Conservation (phyloP, 2,888 invertebrate species). For the Eupithecia vulgata region DNA sequence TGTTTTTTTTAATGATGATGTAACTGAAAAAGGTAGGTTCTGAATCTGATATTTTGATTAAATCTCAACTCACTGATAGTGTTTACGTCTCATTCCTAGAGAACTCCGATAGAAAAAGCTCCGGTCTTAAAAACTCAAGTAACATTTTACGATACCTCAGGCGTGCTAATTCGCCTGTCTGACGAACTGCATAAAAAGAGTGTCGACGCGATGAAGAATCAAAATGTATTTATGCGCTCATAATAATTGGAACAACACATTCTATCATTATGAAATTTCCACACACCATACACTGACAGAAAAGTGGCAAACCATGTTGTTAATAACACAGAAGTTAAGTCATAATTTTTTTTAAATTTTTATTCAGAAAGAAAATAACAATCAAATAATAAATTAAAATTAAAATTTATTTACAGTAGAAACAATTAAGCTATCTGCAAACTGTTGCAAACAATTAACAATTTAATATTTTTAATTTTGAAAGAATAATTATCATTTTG, state of each 20-base stretch:
- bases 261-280: too few species aligned
- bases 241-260: too few species aligned
- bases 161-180: slow-evolving; percentile 76
- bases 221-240: slow-evolving; percentile 84
- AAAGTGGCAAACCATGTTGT: too few species aligned
- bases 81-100: background rate
- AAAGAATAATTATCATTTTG: background rate
- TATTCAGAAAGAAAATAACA: too few species aligned
- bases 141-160: slow-evolving; percentile 67
- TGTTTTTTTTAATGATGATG: background rate
- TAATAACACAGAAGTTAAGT: too few species aligned
- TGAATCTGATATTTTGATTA: background rate
- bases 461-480: background rate
- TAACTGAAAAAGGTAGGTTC: background rate
- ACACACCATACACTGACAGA: too few species aligned
- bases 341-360: too few species aligned
- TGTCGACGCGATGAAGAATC: slow-evolving; percentile 76
- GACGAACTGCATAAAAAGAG: slow-evolving; percentile 71
- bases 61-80: background rate
- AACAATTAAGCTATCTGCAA: too few species aligned
- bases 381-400: too few species aligned
- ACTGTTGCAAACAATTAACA: too few species aligned
- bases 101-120: slow-evolving; percentile 27
- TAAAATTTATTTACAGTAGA: too few species aligned
- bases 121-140: slow-evolving; percentile 44